Evolutionary conservation across 1,140 invertebrate species (phyloP).

Genomic region (Hylaeus volcanicus): DNA sequence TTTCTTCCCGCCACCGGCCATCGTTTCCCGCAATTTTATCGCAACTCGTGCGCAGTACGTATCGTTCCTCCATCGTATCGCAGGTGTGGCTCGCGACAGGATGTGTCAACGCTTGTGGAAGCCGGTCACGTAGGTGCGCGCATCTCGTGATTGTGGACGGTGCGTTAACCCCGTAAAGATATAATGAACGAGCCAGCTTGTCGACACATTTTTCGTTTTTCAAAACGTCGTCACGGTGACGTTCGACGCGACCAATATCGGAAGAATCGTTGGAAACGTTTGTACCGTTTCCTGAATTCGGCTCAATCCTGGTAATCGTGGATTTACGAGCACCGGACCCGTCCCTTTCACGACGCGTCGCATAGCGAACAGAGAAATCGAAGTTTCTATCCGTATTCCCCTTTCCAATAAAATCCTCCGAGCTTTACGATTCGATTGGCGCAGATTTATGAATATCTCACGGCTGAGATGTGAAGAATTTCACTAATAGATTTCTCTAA

Average conservation of each 20-base stretch:
- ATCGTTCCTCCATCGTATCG: conserved; percentile 46
- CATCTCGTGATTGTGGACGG: conserved; percentile 62
- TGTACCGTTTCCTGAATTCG: neutral
- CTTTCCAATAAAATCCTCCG: neutral
- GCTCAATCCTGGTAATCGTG: neutral
- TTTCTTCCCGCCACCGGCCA: conserved; percentile 23
- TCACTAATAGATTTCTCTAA: neutral
- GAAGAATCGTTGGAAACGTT: conserved; percentile 1
- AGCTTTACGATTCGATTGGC: neutral
- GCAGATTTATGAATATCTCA: neutral
- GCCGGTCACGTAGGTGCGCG: conserved; percentile 67
- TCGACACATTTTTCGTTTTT: conserved; percentile 63
- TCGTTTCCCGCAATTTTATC: conserved; percentile 49
- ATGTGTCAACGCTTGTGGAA: conserved; percentile 70
- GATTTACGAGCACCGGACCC: conserved; percentile 12
- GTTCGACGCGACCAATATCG: neutral
- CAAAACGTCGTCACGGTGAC: conserved; percentile 37
- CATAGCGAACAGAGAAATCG: neutral
- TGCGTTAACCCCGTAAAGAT: conserved; percentile 63
- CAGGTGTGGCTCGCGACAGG: conserved; percentile 69
- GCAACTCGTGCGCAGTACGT: conserved; percentile 32
- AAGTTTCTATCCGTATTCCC: neutral
- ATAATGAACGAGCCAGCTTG: conserved; percentile 63
- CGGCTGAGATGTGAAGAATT: neutral
- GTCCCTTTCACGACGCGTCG: neutral